Conservation (phyloP, 2,113 vertebrate genomes). For the Callipepla californica region DNA sequence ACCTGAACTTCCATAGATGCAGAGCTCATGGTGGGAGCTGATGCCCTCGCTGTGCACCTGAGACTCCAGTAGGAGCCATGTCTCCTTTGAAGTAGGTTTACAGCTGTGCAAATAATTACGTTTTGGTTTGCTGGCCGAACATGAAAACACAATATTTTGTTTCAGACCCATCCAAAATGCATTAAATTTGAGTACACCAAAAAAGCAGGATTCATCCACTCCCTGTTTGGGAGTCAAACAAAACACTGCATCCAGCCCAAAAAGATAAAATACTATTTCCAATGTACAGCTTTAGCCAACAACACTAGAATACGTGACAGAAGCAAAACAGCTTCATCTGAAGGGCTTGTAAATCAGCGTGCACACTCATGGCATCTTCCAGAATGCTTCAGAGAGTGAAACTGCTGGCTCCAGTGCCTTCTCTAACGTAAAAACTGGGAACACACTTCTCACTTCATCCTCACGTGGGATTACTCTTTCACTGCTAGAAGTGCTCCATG, state of each 20-base stretch:
- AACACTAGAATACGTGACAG: fast-evolving
- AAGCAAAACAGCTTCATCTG: not conserved
- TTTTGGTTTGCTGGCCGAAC: conserved; percentile 18
- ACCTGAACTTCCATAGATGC: not conserved
- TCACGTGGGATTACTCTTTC: not conserved
- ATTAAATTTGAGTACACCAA: not conserved
- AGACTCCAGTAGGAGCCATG: not conserved
- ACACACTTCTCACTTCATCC: fast-evolving
- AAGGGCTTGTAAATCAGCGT: not conserved
- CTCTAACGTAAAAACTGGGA: not conserved
- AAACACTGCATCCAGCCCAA: not conserved
- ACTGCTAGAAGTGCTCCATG: not conserved
- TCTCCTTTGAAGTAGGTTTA: not conserved
- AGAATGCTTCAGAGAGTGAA: not conserved
- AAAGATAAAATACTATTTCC: not conserved
- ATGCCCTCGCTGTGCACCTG: not conserved
- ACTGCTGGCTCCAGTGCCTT: not conserved
- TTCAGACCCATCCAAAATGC: not conserved
- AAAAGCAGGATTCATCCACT: not conserved
- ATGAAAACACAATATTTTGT: not conserved
- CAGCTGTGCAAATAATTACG: conserved; percentile 51
- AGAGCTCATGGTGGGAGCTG: not conserved
- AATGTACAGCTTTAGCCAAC: not conserved
- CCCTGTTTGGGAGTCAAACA: not conserved
- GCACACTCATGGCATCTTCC: not conserved